Conservation (phyloP, 2,888 invertebrate genomes). For the Agonopterix heracliana region DNA sequence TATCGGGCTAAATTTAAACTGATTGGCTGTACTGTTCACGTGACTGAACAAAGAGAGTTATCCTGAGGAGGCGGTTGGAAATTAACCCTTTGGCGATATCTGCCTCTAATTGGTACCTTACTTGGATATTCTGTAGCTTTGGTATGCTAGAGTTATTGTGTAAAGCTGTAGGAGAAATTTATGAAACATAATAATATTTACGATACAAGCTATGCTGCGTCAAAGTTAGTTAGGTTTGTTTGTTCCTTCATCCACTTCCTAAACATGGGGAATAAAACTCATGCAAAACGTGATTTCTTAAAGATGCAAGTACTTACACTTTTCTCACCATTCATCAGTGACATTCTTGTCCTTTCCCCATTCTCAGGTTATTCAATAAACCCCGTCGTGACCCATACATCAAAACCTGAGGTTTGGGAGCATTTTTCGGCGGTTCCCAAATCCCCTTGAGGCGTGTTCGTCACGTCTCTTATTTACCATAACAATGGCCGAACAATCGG, state of each 20-base stretch:
- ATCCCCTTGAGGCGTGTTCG: slow-evolving; percentile 51
- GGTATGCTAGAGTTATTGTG: slow-evolving; percentile 1
- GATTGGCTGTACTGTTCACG: slow-evolving; percentile 40
- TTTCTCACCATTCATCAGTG: slow-evolving; percentile 9
- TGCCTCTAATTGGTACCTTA: slow-evolving; percentile 61
- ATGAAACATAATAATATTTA: no score
- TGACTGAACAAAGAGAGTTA: slow-evolving; percentile 54
- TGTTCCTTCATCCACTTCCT: no score
- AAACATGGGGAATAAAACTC: no score
- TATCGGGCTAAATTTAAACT: slow-evolving; percentile 65
- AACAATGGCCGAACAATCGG: slow-evolving; percentile 5
- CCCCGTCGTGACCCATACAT: slow-evolving; percentile 16
- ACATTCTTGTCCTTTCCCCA: background rate
- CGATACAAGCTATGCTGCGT: no score
- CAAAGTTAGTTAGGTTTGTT: no score
- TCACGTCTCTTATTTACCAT: slow-evolving; percentile 56
- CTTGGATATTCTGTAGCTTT: slow-evolving; percentile 34
- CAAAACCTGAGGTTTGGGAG: slow-evolving; percentile 16
- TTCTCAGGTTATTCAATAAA: slow-evolving; percentile 12
- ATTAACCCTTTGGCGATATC: slow-evolving; percentile 42
- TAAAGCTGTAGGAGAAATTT: background rate
- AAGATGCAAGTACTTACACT: background rate
- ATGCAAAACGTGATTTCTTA: background rate
- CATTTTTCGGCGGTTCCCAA: slow-evolving; percentile 40
- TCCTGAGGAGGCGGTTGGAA: slow-evolving; percentile 34